These are phyloP conservation scores for Apostichopus leukothele DNA, from an alignment of 53 echinoderm and acorn worm species.

Conservation along the genomic window DNA sequence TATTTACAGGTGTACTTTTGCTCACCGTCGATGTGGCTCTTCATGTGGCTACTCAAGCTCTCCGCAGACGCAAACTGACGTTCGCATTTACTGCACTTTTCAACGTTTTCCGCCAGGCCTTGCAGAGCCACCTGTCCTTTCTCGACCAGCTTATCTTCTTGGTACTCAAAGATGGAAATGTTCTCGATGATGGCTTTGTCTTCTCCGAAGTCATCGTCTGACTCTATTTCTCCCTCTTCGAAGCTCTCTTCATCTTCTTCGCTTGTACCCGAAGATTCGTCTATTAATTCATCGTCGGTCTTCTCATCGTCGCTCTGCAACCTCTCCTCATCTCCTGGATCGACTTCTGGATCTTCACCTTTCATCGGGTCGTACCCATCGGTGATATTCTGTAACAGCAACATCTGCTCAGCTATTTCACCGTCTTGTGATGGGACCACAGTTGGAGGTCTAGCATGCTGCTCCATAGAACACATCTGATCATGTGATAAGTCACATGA, in stretches of 20 bases:
- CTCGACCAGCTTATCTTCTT: constrained; percentile 25
- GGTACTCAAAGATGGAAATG: constrained; percentile 42
- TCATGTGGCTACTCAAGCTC: constrained; percentile 21
- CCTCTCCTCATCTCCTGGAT: not conserved
- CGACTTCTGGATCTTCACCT: not conserved
- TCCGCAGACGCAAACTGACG: not conserved
- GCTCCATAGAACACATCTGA: not conserved
- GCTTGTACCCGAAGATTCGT: not conserved
- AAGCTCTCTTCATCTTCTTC: not conserved
- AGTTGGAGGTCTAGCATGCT: not conserved
- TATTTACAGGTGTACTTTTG: constrained; percentile 14
- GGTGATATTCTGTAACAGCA: constrained; percentile 18
- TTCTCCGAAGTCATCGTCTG: constrained; percentile 33
- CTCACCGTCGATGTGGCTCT: not conserved
- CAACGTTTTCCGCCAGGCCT: constrained; percentile 7
- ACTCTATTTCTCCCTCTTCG: constrained; percentile 33
- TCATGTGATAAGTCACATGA: not conserved
- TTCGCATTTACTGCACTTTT: constrained; percentile 23
- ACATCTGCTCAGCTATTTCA: constrained; percentile 37
- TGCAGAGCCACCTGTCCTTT: constrained; percentile 11
- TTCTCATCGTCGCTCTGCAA: constrained; percentile 15
- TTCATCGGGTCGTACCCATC: constrained; percentile 14
- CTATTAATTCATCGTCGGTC: constrained; percentile 15
- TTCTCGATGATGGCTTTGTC: constrained; percentile 10
- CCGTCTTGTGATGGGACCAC: constrained; percentile 23